Base-by-base conservation (phyloP, 2,113 vertebrate genomes). In the Numida meleagris region DNA sequence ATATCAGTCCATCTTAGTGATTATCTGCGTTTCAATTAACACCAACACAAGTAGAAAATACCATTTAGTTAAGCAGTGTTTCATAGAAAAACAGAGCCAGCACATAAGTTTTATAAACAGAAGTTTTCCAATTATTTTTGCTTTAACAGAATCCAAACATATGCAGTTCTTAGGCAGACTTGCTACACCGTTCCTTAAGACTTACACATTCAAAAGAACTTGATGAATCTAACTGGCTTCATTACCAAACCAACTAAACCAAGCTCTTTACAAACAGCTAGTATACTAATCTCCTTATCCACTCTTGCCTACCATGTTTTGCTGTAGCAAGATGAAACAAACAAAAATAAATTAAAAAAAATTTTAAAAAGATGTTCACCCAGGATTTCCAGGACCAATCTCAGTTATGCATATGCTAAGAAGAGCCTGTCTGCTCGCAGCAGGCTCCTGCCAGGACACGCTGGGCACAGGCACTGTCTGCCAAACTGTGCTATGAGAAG, bases 1-100 rank as follows among this genome's bases (percentile, higher is more conserved):
- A 93, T 38, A 86, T 40, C 61, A 5, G 5, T 97, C 80, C 97
- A 89, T 20, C 7, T n/a, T 70, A 71, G 15, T 95, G 82, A 24
- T 9, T 38, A 34, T 6, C 12, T 34, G 13, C 4, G 1, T 59
- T 80, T 62, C 72, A 87, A 3, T 0, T 19, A 38, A n/a, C 3
- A 80, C 19, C n/a, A 53, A 6, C 15, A 59, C 14, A 66, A 4
- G 6, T 9, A 33, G 14, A 89, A 82, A 34, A 42, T 9, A 43
- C 2, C 10, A 20, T 14, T 36, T 33, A 6, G n/a, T 62, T 68
- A 84, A 85, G 8, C 12, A 5, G 6, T 0, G 0, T 71, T 72
- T 70, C 81, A 53, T 16, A 8, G 0, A 53, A 79, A 59, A 75
- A 21, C 62, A 58, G 18, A 80, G 73, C 12, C 2, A 11, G 18